Percentiles rank a stretch among this genome's conserved stretches.
phyloP scores from a whole-genome alignment of 2,797 vertebrate genomes.

The Tinamus major region DNA sequence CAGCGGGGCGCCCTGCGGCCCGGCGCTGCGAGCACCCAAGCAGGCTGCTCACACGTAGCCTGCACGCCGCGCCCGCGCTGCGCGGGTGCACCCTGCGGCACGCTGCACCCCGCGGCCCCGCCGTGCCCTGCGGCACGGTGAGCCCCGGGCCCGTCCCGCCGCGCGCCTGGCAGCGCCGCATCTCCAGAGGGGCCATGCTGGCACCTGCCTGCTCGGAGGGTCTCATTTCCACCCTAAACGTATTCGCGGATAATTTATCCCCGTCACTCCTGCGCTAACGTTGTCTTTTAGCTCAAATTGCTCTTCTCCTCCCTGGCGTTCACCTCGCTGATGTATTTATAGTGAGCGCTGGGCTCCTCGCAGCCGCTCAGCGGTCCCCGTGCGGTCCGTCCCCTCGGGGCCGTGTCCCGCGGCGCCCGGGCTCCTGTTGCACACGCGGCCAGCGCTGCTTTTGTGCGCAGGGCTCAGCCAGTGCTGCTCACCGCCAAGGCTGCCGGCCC shows the following conservation, averaged over 20 bases:
- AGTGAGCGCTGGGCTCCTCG: background rate
- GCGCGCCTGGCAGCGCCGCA: no score
- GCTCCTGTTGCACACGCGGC: background rate
- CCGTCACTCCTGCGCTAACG: constrained; percentile 49
- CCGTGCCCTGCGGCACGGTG: background rate
- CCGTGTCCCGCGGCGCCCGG: rapidly evolving
- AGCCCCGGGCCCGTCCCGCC: background rate
- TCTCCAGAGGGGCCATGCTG: background rate
- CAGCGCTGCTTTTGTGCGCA: background rate
- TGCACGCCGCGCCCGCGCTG: no score
- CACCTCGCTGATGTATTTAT: constrained; percentile 56
- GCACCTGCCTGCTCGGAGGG: background rate
- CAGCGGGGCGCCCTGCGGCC: background rate
- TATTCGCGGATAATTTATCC: constrained; percentile 64
- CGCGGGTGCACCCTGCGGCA: no score
- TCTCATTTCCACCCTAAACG: constrained; percentile 51
- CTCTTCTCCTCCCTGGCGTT: constrained; percentile 55
- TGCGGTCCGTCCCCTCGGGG: background rate
- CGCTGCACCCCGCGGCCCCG: background rate
- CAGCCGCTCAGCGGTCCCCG: background rate
- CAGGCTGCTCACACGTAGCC: no score
- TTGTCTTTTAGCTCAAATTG: constrained; percentile 71
- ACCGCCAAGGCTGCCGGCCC: rapidly evolving
- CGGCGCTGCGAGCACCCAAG: no score
- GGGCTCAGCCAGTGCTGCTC: background rate